Evolutionary conservation across 2,888 invertebrate genomes (phyloP), one percentile per base, ranked within the genome.

Genomic region (Carterocephalus palaemon): DNA sequence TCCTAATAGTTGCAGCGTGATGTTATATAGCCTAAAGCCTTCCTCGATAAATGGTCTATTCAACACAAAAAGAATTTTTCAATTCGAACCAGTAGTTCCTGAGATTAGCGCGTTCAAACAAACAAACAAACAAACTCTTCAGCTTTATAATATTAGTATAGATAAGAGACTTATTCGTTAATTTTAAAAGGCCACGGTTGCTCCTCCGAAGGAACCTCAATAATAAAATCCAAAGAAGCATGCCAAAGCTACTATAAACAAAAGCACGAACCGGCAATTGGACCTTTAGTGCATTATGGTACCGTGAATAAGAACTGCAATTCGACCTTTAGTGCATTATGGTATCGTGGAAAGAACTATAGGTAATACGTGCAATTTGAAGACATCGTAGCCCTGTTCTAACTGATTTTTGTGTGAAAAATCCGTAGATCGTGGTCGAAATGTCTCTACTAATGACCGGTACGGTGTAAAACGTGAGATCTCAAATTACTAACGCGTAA

Each of bases 381-480:
- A 56, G 63, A 64, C 64, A 69, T 65, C 61, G 61, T 62, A 59
- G 49, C 54, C 57, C 65, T 53, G 62, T 67, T 58, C 64, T 67
- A 64, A 66, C 56, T 63, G 64, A 48, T 65, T 45, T 71, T 70
- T 59, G 48, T 63, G 54, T 51, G 54, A 66, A 71, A 75, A 72
- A 65, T 58, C 56, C 60, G 53, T 62, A 54, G 60, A 57, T 76
- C 72, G 74, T 77, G 70, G 62, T 50, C 59, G 53, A 60, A 77
- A 76, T 69, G 67, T 37, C 45, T 65, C 67, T 69, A 62, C 70
- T 74, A 78, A 76, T 70, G 66, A 71, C 57, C 59, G 54, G 63
- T 69, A 58, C 57, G 61, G 62, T 60, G 61, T 64, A 71, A 75
- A 79, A 70, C 76, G 75, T 77, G 76, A 70, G 67, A 73, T 76